These are phyloP conservation scores for Lymantria dispar DNA, from an alignment of 2,888 invertebrate genomes.

Conservation along the genomic window DNA sequence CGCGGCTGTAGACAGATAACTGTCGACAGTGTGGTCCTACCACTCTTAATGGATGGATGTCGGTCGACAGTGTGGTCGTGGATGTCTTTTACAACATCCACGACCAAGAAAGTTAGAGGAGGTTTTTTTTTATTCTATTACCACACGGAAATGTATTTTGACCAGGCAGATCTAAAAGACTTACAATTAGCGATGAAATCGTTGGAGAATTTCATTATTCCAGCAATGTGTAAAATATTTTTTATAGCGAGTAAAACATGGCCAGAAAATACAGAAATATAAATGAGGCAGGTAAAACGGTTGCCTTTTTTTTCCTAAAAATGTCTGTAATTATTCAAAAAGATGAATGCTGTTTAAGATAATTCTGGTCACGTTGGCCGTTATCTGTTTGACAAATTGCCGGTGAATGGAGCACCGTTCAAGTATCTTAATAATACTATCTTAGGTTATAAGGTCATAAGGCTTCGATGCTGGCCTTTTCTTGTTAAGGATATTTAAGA, in stretches of 20 bases:
- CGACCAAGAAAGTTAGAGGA: too few species aligned
- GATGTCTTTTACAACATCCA: too few species aligned
- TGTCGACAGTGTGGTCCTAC: too few species aligned
- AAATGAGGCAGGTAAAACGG: constrained; percentile 30
- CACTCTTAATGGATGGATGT: too few species aligned
- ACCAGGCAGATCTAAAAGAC: too few species aligned
- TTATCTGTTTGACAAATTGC: constrained; percentile 77
- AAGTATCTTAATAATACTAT: constrained; percentile 52
- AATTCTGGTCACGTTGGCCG: constrained; percentile 68
- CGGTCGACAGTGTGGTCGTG: too few species aligned
- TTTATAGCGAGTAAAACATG: neutral
- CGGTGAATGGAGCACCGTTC: constrained; percentile 53
- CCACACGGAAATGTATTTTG: too few species aligned
- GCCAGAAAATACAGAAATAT: constrained; percentile 14
- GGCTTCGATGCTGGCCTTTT: constrained; percentile 9
- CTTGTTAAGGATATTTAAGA: neutral
- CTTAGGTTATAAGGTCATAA: constrained; percentile 27
- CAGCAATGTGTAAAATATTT: neutral
- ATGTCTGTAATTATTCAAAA: constrained; percentile 66
- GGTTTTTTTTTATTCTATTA: too few species aligned
- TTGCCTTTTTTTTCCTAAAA: constrained; percentile 39
- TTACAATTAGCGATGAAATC: too few species aligned
- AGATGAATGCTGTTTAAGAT: constrained; percentile 70
- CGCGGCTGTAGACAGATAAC: too few species aligned
- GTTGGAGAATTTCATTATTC: neutral